Evolutionary conservation across 2,888 invertebrate species (phyloP).

Genomic region (Metallyticus violacea): DNA sequence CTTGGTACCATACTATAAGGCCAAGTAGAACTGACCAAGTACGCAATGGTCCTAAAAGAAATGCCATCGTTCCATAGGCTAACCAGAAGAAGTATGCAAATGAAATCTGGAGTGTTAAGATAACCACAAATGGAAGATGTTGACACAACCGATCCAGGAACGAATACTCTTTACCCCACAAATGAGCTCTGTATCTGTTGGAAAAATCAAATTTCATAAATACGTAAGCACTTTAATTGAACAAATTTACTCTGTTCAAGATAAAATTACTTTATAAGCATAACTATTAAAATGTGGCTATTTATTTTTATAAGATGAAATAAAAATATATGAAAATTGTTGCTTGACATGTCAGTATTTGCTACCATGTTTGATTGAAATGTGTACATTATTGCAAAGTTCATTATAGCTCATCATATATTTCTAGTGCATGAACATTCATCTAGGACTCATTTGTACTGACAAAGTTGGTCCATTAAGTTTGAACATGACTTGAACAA

Average conservation of each 20-base stretch:
- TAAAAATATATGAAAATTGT: too few species aligned
- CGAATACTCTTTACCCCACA: neutral
- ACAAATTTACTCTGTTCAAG: neutral
- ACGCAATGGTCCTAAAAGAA: slow-evolving; percentile 72
- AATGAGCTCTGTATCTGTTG: slow-evolving; percentile 7
- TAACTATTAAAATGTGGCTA: neutral
- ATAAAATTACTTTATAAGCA: neutral
- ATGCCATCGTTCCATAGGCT: slow-evolving; percentile 75
- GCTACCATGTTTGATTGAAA: too few species aligned
- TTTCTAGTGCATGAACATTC: too few species aligned
- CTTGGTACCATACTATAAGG: slow-evolving; percentile 63
- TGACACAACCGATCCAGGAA: slow-evolving; percentile 34
- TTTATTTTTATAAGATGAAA: too few species aligned
- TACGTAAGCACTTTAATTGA: neutral
- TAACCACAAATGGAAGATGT: slow-evolving; percentile 54
- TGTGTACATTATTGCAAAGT: too few species aligned
- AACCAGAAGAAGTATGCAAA: slow-evolving; percentile 76
- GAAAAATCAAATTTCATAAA: neutral
- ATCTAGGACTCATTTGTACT: too few species aligned
- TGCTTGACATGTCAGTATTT: too few species aligned
- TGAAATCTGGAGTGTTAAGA: slow-evolving; percentile 59
- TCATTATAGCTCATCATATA: too few species aligned
- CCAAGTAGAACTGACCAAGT: slow-evolving; percentile 76
- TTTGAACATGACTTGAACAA: too few species aligned
- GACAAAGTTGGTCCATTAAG: too few species aligned